phyloP scores from a whole-genome alignment of 2,888 invertebrate species.

The Drosophila mimetica region DNA sequence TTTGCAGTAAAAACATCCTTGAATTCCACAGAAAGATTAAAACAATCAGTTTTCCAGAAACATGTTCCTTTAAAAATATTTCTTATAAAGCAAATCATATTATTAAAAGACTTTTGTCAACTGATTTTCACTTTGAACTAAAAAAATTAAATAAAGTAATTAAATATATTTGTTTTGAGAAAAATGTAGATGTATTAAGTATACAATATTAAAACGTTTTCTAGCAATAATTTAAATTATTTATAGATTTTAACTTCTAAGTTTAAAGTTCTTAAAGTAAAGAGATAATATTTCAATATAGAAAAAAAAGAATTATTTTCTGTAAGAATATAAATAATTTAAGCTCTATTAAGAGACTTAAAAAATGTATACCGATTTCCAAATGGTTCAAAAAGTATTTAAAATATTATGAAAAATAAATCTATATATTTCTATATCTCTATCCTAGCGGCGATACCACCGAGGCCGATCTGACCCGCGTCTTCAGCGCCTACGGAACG shows the following conservation, averaged over 20 bases:
- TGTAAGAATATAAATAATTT: no score
- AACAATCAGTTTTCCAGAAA: not conserved
- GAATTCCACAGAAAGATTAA: not conserved
- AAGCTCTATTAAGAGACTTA: no score
- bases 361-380: not conserved
- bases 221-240: no score
- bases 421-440: not conserved
- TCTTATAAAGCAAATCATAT: not conserved
- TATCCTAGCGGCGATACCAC: constrained; percentile 90
- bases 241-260: no score
- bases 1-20: not conserved
- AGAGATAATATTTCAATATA: no score
- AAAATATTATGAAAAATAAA: not conserved
- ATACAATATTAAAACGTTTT: not conserved
- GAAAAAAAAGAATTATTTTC: no score
- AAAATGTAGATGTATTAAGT: not conserved
- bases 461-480: constrained; percentile 94
- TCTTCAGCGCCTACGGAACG: constrained; percentile 95
- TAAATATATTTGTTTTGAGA: no score
- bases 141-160: not conserved
- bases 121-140: not conserved
- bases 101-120: not conserved
- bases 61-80: not conserved
- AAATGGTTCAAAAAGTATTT: not conserved
- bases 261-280: no score